phyloP scores from a whole-genome alignment of 2,113 vertebrate species.

The Sinocyclocheilus rhinocerous region DNA sequence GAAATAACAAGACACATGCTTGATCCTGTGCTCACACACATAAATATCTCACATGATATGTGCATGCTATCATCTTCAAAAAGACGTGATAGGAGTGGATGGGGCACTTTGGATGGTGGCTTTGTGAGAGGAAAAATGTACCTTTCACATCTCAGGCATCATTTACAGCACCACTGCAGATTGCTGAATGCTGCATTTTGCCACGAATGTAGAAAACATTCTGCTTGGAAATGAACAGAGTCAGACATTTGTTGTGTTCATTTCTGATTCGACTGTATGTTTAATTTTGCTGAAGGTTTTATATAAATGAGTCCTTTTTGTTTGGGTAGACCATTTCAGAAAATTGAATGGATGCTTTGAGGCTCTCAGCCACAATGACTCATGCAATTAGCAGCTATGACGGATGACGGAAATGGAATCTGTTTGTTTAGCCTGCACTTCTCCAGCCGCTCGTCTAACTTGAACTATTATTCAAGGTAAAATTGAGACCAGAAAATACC shows the following conservation, averaged over 20 bases:
- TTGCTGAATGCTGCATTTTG: slow-evolving; percentile 29
- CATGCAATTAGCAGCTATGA: neutral
- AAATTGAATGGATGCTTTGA: slow-evolving; percentile 22
- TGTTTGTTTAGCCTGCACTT: slow-evolving; percentile 10
- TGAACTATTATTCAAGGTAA: neutral
- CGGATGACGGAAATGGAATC: neutral
- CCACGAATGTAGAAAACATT: neutral
- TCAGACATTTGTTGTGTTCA: neutral
- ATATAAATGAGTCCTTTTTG: slow-evolving; percentile 16
- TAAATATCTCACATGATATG: slow-evolving; percentile 3
- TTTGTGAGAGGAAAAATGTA: neutral
- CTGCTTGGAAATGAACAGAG: neutral
- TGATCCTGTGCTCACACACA: neutral
- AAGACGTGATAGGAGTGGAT: neutral
- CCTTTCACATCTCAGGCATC: neutral
- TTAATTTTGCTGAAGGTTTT: slow-evolving; percentile 13
- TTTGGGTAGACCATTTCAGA: neutral
- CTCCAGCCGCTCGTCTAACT: neutral
- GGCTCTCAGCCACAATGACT: neutral
- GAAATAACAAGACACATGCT: neutral
- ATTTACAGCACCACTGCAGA: neutral
- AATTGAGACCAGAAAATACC: neutral
- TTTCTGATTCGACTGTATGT: slow-evolving; percentile 14
- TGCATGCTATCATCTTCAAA: slow-evolving; percentile 10
- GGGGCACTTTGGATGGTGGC: neutral